These are phyloP conservation scores for Xenentodon cancila DNA, from an alignment of 2,797 vertebrate species.

Conservation along the genomic window DNA sequence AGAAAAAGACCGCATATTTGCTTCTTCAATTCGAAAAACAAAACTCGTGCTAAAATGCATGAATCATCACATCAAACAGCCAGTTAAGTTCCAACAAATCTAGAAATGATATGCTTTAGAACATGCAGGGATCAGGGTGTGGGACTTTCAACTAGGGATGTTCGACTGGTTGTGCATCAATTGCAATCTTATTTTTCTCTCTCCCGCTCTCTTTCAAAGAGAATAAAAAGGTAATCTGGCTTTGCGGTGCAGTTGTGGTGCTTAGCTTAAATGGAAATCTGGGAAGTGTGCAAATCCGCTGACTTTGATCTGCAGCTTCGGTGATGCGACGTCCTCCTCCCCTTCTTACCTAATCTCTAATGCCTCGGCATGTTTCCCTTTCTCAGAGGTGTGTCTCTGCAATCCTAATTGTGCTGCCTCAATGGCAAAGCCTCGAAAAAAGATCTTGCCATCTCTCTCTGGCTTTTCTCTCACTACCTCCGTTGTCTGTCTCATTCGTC, in stretches of 20 bases:
- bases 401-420: slow-evolving; percentile 61
- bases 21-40: slow-evolving; percentile 12
- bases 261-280: slow-evolving; percentile 70
- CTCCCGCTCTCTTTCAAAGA: slow-evolving; percentile 49
- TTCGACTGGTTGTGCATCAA: slow-evolving; percentile 46
- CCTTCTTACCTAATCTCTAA: slow-evolving; percentile 61
- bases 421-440: slow-evolving; percentile 44
- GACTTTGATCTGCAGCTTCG: slow-evolving; percentile 72
- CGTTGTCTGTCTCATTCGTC: slow-evolving; percentile 32
- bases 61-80: slow-evolving; percentile 52
- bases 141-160: slow-evolving; percentile 46
- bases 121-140: slow-evolving; percentile 36
- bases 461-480: slow-evolving; percentile 2
- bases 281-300: slow-evolving; percentile 70
- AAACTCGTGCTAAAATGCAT: slow-evolving; percentile 31
- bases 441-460: slow-evolving; percentile 35
- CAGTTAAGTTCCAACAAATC: slow-evolving; percentile 47
- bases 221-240: slow-evolving; percentile 71
- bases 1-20: not conserved
- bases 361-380: slow-evolving; percentile 64
- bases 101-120: slow-evolving; percentile 37
- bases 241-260: slow-evolving; percentile 57
- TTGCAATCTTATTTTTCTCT: slow-evolving; percentile 48
- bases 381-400: slow-evolving; percentile 60
- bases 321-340: slow-evolving; percentile 62